A percentile compares a stretch with the other conserved stretches of the same genome.
phyloP scores from a whole-genome alignment of 2,888 invertebrate species.

The Temnothorax unifasciatus region DNA sequence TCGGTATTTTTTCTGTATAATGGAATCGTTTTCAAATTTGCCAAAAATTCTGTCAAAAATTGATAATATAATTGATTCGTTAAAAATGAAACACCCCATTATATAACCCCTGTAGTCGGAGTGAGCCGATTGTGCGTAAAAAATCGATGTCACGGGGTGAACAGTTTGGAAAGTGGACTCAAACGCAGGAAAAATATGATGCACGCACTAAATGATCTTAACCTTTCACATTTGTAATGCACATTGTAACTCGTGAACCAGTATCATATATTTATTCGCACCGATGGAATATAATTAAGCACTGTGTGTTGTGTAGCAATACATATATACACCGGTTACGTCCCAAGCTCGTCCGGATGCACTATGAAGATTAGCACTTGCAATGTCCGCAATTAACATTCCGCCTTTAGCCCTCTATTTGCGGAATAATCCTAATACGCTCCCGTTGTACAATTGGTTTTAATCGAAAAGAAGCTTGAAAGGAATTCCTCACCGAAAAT shows the following conservation, averaged over 20 bases:
- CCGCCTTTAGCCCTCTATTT: not conserved
- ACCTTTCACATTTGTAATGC: slow-evolving; percentile 65
- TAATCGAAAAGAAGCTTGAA: not conserved
- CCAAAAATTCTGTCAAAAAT: not conserved
- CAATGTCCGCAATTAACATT: slow-evolving; percentile 29
- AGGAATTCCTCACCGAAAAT: not conserved
- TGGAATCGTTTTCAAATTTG: not conserved
- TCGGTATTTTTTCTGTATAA: not conserved
- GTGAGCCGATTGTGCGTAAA: not conserved
- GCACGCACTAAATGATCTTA: slow-evolving; percentile 56
- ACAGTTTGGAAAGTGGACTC: not conserved
- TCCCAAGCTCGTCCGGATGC: slow-evolving; percentile 13
- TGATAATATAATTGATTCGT: not conserved
- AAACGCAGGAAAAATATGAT: slow-evolving; percentile 10
- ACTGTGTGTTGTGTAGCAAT: not conserved
- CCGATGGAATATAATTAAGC: slow-evolving; percentile 39
- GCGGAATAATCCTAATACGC: not conserved
- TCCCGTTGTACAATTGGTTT: not conserved
- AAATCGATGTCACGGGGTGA: not conserved
- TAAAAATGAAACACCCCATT: not conserved
- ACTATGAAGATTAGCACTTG: slow-evolving; percentile 19
- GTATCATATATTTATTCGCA: slow-evolving; percentile 51
- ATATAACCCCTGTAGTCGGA: not conserved
- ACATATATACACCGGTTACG: not conserved
- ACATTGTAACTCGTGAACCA: slow-evolving; percentile 57